A percentile compares a stretch with the other conserved stretches of the same genome.
phyloP scores from a whole-genome alignment of 2,888 invertebrate genomes.

The Ichneumoninae sp. region DNA sequence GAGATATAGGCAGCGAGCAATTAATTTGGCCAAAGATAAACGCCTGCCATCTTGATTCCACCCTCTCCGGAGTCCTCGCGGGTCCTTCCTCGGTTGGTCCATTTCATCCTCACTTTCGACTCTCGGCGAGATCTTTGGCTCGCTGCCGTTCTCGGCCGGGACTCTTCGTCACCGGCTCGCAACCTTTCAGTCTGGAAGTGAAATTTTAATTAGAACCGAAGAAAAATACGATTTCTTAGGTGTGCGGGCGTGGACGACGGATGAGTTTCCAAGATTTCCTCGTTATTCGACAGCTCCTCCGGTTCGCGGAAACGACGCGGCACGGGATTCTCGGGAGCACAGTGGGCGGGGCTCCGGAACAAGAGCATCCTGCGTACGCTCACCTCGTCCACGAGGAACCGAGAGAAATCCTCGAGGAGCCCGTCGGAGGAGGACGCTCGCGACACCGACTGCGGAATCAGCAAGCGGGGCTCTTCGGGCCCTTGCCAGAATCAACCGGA shows the following conservation, averaged over 20 bases:
- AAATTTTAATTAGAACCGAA: slow-evolving; percentile 20
- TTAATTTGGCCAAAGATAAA: slow-evolving; percentile 42
- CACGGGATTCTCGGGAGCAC: slow-evolving; percentile 2
- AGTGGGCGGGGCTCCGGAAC: slow-evolving; percentile 64
- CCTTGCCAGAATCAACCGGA: slow-evolving; percentile 54
- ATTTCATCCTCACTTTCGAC: slow-evolving; percentile 8
- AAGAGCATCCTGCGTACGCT: slow-evolving; percentile 13
- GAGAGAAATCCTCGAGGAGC: slow-evolving; percentile 70
- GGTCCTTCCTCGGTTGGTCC: neutral
- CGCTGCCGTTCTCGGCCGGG: neutral
- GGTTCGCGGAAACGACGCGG: slow-evolving; percentile 7
- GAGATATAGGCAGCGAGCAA: neutral
- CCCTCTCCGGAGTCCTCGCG: neutral
- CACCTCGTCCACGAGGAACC: slow-evolving; percentile 28
- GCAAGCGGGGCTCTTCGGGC: slow-evolving; percentile 47
- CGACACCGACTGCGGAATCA: slow-evolving; percentile 64
- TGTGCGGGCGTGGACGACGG: neutral
- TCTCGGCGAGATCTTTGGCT: neutral
- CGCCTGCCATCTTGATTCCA: slow-evolving; percentile 21
- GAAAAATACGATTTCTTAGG: neutral
- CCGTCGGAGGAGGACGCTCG: slow-evolving; percentile 25
- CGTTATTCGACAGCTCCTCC: slow-evolving; percentile 23
- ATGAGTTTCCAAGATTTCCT: slow-evolving; percentile 19
- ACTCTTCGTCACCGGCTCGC: neutral
- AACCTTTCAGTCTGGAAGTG: neutral